phyloP scores from a whole-genome alignment of 1,140 invertebrate genomes.

The Bombus consobrinus region DNA sequence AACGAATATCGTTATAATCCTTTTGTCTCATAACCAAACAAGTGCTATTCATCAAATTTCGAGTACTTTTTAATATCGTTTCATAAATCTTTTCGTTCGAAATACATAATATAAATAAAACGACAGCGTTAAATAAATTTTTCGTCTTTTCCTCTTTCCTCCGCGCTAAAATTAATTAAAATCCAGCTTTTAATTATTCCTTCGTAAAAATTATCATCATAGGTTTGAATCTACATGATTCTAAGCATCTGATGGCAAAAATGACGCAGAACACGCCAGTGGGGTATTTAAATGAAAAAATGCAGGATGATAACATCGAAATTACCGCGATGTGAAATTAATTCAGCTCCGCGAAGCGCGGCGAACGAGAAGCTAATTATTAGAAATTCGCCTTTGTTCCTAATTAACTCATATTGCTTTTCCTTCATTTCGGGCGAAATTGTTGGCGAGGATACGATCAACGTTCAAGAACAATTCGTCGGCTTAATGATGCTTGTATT shows the following conservation, averaged over 20 bases:
- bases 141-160: no score
- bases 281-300: background rate
- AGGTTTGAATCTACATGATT: background rate
- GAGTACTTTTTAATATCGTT: background rate
- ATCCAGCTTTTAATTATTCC: background rate
- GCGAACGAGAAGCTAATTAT: conserved; percentile 10
- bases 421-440: conserved; percentile 22
- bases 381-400: conserved; percentile 12
- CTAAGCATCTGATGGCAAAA: background rate
- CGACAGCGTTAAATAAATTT: background rate
- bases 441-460: conserved; percentile 9
- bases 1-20: no score
- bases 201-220: background rate
- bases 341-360: conserved; percentile 6
- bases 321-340: conserved; percentile 10
- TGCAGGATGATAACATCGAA: background rate
- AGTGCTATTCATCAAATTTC: background rate
- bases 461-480: background rate
- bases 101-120: background rate
- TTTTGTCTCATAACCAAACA: no score
- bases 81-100: background rate
- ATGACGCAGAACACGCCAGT: background rate
- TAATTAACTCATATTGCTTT: conserved; percentile 18
- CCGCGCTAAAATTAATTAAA: background rate
- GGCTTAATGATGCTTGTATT: background rate